phyloP scores from a whole-genome alignment of 1,140 invertebrate species.

The Caenorhabditis brenneri region DNA sequence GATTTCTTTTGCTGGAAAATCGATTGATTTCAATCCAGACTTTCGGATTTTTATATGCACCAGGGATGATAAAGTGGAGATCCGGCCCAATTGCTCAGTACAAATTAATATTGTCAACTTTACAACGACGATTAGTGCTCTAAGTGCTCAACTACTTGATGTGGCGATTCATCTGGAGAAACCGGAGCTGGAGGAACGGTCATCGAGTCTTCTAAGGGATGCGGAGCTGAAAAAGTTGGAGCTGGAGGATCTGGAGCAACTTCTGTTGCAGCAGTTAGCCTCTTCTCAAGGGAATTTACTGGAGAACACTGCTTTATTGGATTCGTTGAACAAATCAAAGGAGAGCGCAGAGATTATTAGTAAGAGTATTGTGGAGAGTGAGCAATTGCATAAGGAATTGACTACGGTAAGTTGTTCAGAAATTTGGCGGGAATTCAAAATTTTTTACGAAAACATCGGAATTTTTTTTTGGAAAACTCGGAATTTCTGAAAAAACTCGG shows the following conservation, averaged over 20 bases:
- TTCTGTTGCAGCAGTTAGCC: constrained; percentile 81
- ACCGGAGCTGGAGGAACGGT: constrained; percentile 81
- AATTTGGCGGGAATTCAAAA: too few relatives aligned
- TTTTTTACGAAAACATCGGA: too few relatives aligned
- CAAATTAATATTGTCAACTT: constrained; percentile 82
- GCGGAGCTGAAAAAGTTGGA: constrained; percentile 82
- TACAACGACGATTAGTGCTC: constrained; percentile 81
- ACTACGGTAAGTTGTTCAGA: constrained; percentile 74
- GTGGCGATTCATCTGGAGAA: constrained; percentile 76
- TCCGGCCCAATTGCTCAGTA: constrained; percentile 76
- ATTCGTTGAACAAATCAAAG: constrained; percentile 88
- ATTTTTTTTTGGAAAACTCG: too few relatives aligned
- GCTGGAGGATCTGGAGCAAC: constrained; percentile 81
- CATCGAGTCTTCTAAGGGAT: constrained; percentile 78
- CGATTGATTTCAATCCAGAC: constrained; percentile 82
- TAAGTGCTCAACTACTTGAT: constrained; percentile 77
- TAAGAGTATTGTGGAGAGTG: constrained; percentile 80
- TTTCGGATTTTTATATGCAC: constrained; percentile 84
- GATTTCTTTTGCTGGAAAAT: constrained; percentile 80
- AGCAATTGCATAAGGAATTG: constrained; percentile 77
- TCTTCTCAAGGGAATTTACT: constrained; percentile 84
- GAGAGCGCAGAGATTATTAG: constrained; percentile 83
- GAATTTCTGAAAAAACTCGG: too few relatives aligned
- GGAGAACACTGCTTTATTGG: constrained; percentile 85
- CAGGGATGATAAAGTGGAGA: constrained; percentile 76